A percentile compares a stretch with the other conserved stretches of the same genome.
These are phyloP conservation scores for Poecilia latipinna DNA, from an alignment of 2,113 vertebrate species.

Conservation along the genomic window DNA sequence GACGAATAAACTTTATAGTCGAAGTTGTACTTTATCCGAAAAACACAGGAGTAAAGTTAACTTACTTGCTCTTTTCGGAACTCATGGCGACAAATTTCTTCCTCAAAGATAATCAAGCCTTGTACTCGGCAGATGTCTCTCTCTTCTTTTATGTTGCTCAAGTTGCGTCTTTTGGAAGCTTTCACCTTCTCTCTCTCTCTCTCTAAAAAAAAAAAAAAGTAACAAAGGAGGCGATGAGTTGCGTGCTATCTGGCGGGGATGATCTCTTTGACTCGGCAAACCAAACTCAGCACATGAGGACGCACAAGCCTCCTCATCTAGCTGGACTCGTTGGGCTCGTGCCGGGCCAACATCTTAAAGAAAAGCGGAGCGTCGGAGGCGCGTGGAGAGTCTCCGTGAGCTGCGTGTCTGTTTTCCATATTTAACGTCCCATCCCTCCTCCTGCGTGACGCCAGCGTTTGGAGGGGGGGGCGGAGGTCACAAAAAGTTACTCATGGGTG, in stretches of 20 bases:
- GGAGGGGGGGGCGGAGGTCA: conserved; percentile 52
- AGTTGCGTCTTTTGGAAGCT: not conserved
- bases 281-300: not conserved
- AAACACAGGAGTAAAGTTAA: conserved; percentile 10
- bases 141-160: not conserved
- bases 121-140: conserved; percentile 4
- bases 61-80: conserved; percentile 81
- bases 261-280: conserved; percentile 34
- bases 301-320: conserved; percentile 42
- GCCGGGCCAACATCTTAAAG: conserved; percentile 22
- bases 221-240: not conserved
- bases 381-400: conserved; percentile 25
- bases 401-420: conserved; percentile 73
- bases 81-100: conserved; percentile 65
- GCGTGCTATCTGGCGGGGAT: conserved; percentile 39
- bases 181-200: conserved; percentile 5
- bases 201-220: conserved; percentile 9
- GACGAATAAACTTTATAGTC: not conserved
- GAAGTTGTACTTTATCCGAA: not conserved
- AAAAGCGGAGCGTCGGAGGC: conserved; percentile 6
- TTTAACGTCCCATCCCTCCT: conserved; percentile 82
- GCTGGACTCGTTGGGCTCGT: not conserved
- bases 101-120: not conserved
- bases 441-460: conserved; percentile 68
- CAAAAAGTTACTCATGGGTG: conserved; percentile 29